A percentile compares a stretch with the other conserved stretches of the same genome.
Conservation (phyloP, 2,888 invertebrate genomes). For the Balanococcus diminutus region DNA sequence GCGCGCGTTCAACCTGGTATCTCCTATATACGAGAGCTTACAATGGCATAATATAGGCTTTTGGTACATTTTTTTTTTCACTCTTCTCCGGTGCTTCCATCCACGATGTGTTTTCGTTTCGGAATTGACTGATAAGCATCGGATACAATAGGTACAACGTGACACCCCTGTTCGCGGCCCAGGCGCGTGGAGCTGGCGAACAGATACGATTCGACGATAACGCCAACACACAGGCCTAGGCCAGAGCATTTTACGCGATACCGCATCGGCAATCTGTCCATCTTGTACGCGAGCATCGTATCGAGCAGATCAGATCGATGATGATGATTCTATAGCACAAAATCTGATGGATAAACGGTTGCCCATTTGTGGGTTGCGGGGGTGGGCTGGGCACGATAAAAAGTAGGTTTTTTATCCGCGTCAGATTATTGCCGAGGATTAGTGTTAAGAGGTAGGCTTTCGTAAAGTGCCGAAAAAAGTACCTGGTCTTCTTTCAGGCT, state of each 20-base stretch:
- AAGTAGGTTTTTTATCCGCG: background rate
- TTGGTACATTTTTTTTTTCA: background rate
- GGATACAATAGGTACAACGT: constrained; percentile 53
- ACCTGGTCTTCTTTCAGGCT: background rate
- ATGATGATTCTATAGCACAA: background rate
- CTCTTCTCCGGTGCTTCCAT: background rate
- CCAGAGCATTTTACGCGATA: background rate
- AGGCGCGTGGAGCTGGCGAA: background rate
- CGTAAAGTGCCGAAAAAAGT: background rate
- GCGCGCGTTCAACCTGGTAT: background rate
- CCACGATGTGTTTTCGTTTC: constrained; percentile 50
- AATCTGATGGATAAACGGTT: background rate
- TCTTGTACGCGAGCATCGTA: background rate
- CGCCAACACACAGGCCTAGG: background rate
- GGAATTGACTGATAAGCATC: constrained; percentile 53
- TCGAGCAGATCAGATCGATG: background rate
- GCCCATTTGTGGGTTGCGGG: no score
- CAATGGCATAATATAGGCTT: background rate
- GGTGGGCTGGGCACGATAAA: background rate
- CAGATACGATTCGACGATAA: constrained; percentile 47
- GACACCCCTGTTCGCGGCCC: constrained; percentile 44
- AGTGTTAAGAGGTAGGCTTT: background rate
- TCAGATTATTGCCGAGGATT: background rate
- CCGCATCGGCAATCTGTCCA: background rate
- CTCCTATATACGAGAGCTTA: background rate